Evolutionary conservation across 1,140 invertebrate genomes (phyloP).

Genomic region (Megalopta genalis): DNA sequence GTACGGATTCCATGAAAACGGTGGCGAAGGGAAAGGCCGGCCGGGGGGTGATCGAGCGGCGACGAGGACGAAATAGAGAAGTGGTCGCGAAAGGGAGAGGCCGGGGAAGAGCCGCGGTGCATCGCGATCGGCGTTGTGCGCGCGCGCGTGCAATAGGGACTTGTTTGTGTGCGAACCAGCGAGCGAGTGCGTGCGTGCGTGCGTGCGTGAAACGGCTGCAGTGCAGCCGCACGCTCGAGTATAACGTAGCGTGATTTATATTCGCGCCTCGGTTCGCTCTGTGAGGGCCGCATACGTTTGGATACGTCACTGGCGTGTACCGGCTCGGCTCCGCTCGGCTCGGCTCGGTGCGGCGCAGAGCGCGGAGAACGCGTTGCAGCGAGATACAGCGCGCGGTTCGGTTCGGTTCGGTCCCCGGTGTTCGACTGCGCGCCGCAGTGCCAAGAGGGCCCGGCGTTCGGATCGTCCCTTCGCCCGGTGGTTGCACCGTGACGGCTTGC

Average conservation of each 20-base stretch:
- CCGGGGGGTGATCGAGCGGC: too few relatives aligned
- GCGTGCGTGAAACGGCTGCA: slow-evolving; percentile 51
- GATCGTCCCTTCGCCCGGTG: slow-evolving; percentile 51
- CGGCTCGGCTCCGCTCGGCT: background rate
- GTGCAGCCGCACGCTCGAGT: slow-evolving; percentile 49
- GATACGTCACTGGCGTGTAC: slow-evolving; percentile 67
- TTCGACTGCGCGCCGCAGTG: slow-evolving; percentile 52
- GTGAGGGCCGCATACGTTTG: slow-evolving; percentile 71
- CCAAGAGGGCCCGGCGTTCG: slow-evolving; percentile 52
- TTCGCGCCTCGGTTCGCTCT: slow-evolving; percentile 68
- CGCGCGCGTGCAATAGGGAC: slow-evolving; percentile 3
- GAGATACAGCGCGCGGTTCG: too few relatives aligned
- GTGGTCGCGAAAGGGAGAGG: background rate
- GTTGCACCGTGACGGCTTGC: slow-evolving; percentile 54
- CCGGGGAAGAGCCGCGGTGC: background rate
- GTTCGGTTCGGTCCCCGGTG: background rate
- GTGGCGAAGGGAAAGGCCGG: slow-evolving; percentile 3
- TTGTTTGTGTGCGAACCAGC: background rate
- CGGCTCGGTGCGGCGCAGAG: too few relatives aligned
- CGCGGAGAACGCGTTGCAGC: too few relatives aligned
- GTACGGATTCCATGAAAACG: background rate
- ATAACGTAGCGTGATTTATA: slow-evolving; percentile 73
- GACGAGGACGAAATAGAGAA: too few relatives aligned
- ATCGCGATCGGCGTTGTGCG: slow-evolving; percentile 15
- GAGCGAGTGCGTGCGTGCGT: slow-evolving; percentile 44